Evolutionary conservation across 2,113 vertebrate species (phyloP).

Genomic region (Corapipo altera): DNA sequence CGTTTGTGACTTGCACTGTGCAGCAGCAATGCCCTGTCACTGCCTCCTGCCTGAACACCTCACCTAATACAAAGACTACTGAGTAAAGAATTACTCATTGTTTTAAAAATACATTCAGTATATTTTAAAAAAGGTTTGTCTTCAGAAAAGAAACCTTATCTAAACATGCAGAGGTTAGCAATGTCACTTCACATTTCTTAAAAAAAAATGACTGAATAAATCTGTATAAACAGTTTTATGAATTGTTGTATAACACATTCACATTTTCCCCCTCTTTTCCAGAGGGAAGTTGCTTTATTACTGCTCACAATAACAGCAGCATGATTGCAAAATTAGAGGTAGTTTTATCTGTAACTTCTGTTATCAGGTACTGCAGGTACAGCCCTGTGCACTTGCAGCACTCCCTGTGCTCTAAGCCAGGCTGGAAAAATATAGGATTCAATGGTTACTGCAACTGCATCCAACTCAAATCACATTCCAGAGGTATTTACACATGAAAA

Average conservation of each 20-base stretch:
- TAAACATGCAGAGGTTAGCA: conserved; percentile 12
- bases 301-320: background rate
- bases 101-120: conserved; percentile 28
- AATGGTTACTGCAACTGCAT: background rate
- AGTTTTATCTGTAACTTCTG: background rate
- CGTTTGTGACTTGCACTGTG: background rate
- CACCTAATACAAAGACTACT: background rate
- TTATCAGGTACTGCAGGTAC: background rate
- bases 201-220: background rate
- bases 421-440: background rate
- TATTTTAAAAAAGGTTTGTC: background rate
- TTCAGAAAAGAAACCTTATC: background rate
- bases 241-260: background rate
- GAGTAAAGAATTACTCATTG: background rate
- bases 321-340: background rate
- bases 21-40: background rate
- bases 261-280: background rate
- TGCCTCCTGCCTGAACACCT: background rate
- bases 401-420: background rate
- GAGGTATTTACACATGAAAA: background rate
- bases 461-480: background rate
- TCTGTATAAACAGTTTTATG: background rate
- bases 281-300: background rate
- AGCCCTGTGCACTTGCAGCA: background rate
- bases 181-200: background rate